Evolutionary conservation across 1,140 invertebrate genomes (phyloP).

Genomic region (Teleopsis dalmanni): DNA sequence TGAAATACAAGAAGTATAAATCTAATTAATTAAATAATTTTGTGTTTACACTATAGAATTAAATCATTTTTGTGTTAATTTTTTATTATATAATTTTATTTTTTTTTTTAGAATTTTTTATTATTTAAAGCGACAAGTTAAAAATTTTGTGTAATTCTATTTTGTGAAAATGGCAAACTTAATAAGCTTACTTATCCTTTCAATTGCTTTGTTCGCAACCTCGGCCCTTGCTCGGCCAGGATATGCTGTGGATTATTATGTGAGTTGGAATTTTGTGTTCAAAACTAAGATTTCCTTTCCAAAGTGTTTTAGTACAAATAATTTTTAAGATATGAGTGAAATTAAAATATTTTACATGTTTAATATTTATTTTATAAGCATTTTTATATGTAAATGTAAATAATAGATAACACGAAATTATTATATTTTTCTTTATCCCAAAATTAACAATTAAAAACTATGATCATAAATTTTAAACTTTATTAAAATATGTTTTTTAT

Average conservation of each 20-base stretch:
- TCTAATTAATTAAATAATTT: background rate
- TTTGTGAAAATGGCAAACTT: constrained; percentile 34
- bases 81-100: background rate
- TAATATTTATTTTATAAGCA: too few relatives aligned
- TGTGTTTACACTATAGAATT: background rate
- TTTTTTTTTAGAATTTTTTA: constrained; percentile 5
- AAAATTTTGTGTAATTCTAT: background rate
- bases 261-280: constrained; percentile 22
- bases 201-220: constrained; percentile 28
- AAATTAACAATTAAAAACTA: too few relatives aligned
- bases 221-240: constrained; percentile 33
- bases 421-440: too few relatives aligned
- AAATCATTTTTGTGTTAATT: constrained; percentile 3
- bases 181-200: constrained; percentile 31
- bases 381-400: too few relatives aligned
- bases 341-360: background rate
- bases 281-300: too few relatives aligned
- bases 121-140: background rate
- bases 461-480: too few relatives aligned
- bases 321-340: background rate
- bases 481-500: too few relatives aligned
- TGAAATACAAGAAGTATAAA: constrained; percentile 11
- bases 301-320: background rate
- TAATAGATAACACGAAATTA: too few relatives aligned
- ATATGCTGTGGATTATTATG: constrained; percentile 44